Evolutionary conservation across 1,140 invertebrate genomes (phyloP), one percentile per base, ranked within the genome.

Genomic region (Chlorops oryzae): DNA sequence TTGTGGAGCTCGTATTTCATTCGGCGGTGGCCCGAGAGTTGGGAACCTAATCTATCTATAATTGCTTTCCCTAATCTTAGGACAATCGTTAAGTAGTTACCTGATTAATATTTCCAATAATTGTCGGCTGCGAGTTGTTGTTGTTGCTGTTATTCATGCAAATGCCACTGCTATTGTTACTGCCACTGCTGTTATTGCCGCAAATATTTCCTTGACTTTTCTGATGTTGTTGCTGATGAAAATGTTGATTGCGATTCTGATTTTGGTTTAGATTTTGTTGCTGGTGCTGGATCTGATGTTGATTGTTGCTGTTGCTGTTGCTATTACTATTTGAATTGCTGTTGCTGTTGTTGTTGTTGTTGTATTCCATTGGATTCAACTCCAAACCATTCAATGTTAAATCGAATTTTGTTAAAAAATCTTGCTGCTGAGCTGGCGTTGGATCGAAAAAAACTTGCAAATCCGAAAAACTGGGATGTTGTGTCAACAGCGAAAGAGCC

Each of bases 361-460:
- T 52, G 38, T 49, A 41, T 37, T 24, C 45, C 25, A 46, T 23
- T 23, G 27, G 28, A 20, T 50, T 15, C n/a, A n/a, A n/a, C n/a
- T n/a, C n/a, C n/a, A n/a, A n/a, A n/a, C n/a, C n/a, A n/a, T n/a
- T n/a, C n/a, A n/a, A n/a, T n/a, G n/a, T n/a, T n/a, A n/a, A n/a
- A n/a, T n/a, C n/a, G 20, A 35, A 15, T 4, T n/a, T 45, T 52
- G 57, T 38, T 57, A 55, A 37, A 52, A 50, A 49, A 47, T 61
- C 59, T 47, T 65, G 58, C 50, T 63, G 62, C 51, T 64, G 58
- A 41, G 59, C 57, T 52, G 62, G 53, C 59, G 62, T 62, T 56
- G 66, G 65, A 56, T 70, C 66, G 55, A 70, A 66, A 43, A 70
- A 62, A 49, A 63, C 60, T 63, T 70, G 63, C 58, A 70, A 60